Conservation (phyloP, 2,113 vertebrate species). For the Clinocottus analis region DNA sequence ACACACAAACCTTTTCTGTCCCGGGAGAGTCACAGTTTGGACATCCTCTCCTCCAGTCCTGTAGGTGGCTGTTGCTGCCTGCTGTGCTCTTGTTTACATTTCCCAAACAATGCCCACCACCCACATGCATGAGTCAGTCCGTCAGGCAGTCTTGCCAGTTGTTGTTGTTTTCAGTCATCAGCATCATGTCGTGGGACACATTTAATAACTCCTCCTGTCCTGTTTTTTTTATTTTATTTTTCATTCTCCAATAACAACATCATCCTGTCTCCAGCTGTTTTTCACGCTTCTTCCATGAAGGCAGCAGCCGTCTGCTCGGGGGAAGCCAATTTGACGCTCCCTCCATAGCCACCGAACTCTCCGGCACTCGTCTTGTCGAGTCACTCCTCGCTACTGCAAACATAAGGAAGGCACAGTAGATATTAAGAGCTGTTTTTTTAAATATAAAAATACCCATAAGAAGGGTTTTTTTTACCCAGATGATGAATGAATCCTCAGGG, state of each 20-base stretch:
- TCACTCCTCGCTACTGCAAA: not conserved
- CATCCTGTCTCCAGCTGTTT: slow-evolving; percentile 36
- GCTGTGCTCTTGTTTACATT: slow-evolving; percentile 44
- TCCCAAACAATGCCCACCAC: slow-evolving; percentile 42
- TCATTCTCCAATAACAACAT: slow-evolving; percentile 22
- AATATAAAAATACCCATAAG: not conserved
- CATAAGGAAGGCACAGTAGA: not conserved
- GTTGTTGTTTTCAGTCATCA: not conserved
- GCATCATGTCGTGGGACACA: slow-evolving; percentile 27
- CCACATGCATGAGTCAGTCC: slow-evolving; percentile 45
- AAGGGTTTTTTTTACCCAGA: not conserved
- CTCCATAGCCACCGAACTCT: not conserved
- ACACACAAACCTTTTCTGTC: slow-evolving; percentile 17
- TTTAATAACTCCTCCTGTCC: slow-evolving; percentile 1
- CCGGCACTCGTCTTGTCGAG: not conserved
- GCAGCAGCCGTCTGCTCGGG: slow-evolving; percentile 40
- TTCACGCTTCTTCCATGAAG: not conserved
- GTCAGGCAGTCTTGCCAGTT: not conserved
- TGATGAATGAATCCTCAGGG: not conserved
- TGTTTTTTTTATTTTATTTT: not conserved
- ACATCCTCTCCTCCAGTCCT: slow-evolving; percentile 21
- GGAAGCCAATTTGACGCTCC: slow-evolving; percentile 34
- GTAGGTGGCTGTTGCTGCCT: slow-evolving; percentile 36
- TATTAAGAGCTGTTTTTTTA: not conserved
- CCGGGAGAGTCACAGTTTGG: slow-evolving; percentile 32